Evolutionary conservation across 92 coral and sea anemone species (phyloP).

Genomic region (Actinernus sp.): DNA sequence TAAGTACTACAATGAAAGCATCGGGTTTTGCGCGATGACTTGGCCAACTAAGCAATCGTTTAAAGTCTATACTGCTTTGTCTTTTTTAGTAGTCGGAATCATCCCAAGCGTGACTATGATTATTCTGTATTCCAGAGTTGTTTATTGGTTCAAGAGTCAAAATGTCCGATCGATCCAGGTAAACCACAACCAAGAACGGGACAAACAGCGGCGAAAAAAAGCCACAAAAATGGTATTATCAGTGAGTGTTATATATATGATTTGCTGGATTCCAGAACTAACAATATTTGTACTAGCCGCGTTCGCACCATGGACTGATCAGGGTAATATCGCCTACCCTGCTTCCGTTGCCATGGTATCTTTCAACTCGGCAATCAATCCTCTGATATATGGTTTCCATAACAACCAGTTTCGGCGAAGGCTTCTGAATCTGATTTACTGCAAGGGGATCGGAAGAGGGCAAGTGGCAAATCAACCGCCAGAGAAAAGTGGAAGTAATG

Average conservation of each 20-base stretch:
- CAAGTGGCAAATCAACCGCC: no score
- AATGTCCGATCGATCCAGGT: background rate
- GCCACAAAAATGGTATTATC: constrained; percentile 54
- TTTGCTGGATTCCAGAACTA: constrained; percentile 60
- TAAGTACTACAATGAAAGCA: constrained; percentile 25
- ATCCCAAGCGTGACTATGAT: constrained; percentile 37
- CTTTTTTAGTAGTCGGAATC: constrained; percentile 23
- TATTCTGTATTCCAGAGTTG: constrained; percentile 50
- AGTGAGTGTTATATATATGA: constrained; percentile 49
- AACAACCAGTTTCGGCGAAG: constrained; percentile 62
- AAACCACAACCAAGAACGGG: constrained; percentile 1
- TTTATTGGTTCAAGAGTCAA: constrained; percentile 44
- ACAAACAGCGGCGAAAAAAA: constrained; percentile 10
- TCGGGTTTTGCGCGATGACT: constrained; percentile 27
- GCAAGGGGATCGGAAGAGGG: no score
- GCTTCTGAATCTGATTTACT: background rate
- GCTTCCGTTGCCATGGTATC: constrained; percentile 48
- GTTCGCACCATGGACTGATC: constrained; percentile 11
- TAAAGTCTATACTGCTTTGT: constrained; percentile 24
- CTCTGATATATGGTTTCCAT: constrained; percentile 67
- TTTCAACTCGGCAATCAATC: constrained; percentile 67
- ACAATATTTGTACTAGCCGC: constrained; percentile 27
- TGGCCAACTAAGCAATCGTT: constrained; percentile 56
- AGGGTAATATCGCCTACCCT: constrained; percentile 34
- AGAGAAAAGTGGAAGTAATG: no score